Evolutionary conservation across 2,113 vertebrate genomes (phyloP), one percentile per base, ranked within the genome.

Genomic region (Tupaia chinensis): DNA sequence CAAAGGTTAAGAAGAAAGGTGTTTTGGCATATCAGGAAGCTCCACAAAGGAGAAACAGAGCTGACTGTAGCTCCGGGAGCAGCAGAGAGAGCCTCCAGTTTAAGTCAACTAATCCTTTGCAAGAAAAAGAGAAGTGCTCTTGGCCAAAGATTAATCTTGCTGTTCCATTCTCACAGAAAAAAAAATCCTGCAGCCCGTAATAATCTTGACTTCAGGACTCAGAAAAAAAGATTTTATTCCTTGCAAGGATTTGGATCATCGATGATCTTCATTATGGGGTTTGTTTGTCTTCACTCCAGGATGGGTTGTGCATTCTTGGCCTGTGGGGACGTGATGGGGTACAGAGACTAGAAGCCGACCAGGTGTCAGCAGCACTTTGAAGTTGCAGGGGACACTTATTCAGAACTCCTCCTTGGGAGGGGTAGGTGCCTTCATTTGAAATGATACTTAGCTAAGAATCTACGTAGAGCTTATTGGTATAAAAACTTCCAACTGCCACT

Each of bases 111-210:
- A 97, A 98, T 98, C 98, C 98, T 97, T 96, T 94, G 85, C 87
- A 97, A 95, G 82, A 97, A 97, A 96, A 89, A 95, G 93, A 97
- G 96, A 90, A 91, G 80, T 0, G 78, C 95, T 98, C 95, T 97
- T 95, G 96, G 98, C 97, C 95, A 96, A 93, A 98, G 98, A 98
- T 95, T 95, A 98, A 97, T 98, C 96, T 97, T 96, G 8, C 10
- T 14, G 87, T 98, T 97, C 95, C 93, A 96, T 97, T 97, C 92
- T 93, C 82, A 69, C 78, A 92, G 89, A 97, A 97, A 96, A 97
- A 96, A 97, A 96, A 97, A 96, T 97, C 93, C 81, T 32, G 96
- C 79, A 93, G 96, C 32, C 85, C 89, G 61, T 93, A 96, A 83
- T 90, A 97, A 95, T 82, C 77, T 97, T 92, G 72, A 97, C 94